These are phyloP conservation scores for Amphimallon solstitiale DNA, from an alignment of 2,888 invertebrate genomes.

Conservation along the genomic window DNA sequence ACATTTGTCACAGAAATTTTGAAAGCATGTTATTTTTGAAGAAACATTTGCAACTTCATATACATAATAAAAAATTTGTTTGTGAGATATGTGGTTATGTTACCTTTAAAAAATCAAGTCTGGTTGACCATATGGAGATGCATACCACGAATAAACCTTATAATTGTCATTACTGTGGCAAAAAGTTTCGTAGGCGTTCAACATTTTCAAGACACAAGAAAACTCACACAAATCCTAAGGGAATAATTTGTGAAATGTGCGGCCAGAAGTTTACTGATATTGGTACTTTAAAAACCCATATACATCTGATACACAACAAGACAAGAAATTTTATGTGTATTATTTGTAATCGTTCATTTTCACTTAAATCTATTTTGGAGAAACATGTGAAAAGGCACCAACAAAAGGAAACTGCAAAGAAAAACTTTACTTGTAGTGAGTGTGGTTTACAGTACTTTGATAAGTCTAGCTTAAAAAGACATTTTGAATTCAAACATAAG, in stretches of 20 bases:
- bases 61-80: slow-evolving; percentile 41
- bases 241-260: slow-evolving; percentile 52
- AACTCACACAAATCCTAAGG: slow-evolving; percentile 51
- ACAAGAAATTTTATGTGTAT: slow-evolving; percentile 51
- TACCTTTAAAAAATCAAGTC: slow-evolving; percentile 44
- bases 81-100: slow-evolving; percentile 45
- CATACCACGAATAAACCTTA: slow-evolving; percentile 49
- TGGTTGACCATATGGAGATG: slow-evolving; percentile 46
- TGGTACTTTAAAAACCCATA: slow-evolving; percentile 52
- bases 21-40: slow-evolving; percentile 9
- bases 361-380: slow-evolving; percentile 52
- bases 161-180: slow-evolving; percentile 51
- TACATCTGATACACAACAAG: slow-evolving; percentile 49
- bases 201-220: slow-evolving; percentile 51
- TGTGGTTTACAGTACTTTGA: slow-evolving; percentile 49
- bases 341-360: slow-evolving; percentile 51
- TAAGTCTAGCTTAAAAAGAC: slow-evolving; percentile 51
- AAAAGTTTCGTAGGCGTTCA: slow-evolving; percentile 52
- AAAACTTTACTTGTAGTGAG: slow-evolving; percentile 46
- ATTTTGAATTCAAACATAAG: slow-evolving; percentile 47
- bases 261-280: slow-evolving; percentile 53
- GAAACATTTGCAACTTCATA: slow-evolving; percentile 37
- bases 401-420: slow-evolving; percentile 45
- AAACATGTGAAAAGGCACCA: slow-evolving; percentile 52
- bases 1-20: slow-evolving; percentile 40